Evolutionary conservation across 2,797 vertebrate genomes (phyloP).

Genomic region (Periparus ater): DNA sequence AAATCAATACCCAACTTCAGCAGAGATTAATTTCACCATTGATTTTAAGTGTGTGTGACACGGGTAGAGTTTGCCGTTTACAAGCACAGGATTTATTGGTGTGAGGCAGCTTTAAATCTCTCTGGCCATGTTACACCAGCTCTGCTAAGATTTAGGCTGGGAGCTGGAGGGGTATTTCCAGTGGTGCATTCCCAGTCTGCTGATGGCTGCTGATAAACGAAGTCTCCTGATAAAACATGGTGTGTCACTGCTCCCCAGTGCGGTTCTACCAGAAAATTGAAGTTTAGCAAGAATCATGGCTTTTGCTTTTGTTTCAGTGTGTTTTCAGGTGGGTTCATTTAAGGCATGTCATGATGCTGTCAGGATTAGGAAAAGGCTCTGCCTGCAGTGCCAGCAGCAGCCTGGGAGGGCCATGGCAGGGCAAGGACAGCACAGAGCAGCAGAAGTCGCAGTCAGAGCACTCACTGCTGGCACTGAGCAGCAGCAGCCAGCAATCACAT

Average conservation of each 20-base stretch:
- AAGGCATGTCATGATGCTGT: neutral
- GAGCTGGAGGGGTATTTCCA: neutral
- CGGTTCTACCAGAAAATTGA: neutral
- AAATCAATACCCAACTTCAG: conserved; percentile 5
- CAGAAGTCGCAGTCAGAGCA: neutral
- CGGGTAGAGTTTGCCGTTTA: neutral
- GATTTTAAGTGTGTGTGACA: conserved; percentile 30
- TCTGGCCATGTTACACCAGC: neutral
- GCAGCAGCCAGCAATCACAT: neutral
- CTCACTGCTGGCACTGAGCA: neutral
- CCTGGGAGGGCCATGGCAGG: neutral
- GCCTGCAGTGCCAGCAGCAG: neutral
- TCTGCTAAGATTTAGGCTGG: neutral
- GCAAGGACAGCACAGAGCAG: neutral
- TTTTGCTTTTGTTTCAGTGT: neutral
- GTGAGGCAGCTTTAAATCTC: conserved; percentile 6
- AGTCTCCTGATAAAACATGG: neutral
- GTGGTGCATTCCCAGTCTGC: neutral
- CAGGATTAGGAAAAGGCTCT: neutral
- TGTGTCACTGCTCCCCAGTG: neutral
- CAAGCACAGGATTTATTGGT: conserved; percentile 5
- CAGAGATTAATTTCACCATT: neutral
- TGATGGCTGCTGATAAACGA: neutral
- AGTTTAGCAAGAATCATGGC: neutral
- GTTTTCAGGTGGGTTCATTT: neutral